These are phyloP conservation scores for Apodemus agrarius DNA, from an alignment of 2,797 vertebrate genomes.

Conservation along the genomic window DNA sequence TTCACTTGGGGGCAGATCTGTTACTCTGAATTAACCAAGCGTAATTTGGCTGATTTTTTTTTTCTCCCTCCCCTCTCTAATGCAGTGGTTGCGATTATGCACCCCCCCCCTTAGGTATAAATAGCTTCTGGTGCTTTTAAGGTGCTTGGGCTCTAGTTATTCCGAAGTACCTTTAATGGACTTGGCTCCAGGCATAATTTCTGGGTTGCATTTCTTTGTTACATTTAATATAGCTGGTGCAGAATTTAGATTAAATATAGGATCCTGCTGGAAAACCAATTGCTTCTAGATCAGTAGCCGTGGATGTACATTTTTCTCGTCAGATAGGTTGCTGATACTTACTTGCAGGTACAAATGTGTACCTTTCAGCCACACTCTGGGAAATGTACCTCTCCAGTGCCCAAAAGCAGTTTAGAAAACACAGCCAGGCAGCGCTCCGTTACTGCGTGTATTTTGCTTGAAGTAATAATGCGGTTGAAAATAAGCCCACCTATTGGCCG, in stretches of 20 bases:
- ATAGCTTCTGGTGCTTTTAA: constrained; percentile 98
- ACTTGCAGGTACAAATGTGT: constrained; percentile 67
- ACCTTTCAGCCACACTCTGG: constrained; percentile 44
- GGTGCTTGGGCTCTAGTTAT: constrained; percentile 97
- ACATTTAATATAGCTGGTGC: constrained; percentile 86
- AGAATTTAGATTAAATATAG: constrained; percentile 86
- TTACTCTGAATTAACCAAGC: constrained; percentile 99
- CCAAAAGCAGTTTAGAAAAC: constrained; percentile 72
- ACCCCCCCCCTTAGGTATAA: constrained; percentile 97
- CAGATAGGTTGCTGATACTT: constrained; percentile 71
- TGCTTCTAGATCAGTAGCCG: constrained; percentile 84
- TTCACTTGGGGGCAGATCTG: constrained; percentile 99
- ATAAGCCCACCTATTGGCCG: constrained; percentile 75
- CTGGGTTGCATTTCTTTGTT: constrained; percentile 91
- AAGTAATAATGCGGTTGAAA: constrained; percentile 72
- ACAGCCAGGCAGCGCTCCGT: constrained; percentile 63
- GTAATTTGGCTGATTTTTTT: constrained; percentile 95
- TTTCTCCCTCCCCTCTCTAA: constrained; percentile 88
- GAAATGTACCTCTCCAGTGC: constrained; percentile 50
- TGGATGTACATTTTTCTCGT: constrained; percentile 84
- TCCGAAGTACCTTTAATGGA: constrained; percentile 98
- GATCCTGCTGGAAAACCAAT: constrained; percentile 84
- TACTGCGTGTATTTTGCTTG: constrained; percentile 72
- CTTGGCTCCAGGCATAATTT: constrained; percentile 96
- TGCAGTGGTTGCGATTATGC: constrained; percentile 96